These are phyloP conservation scores for Himalopsyche tibetana DNA, from an alignment of 2,888 invertebrate species.

Conservation along the genomic window DNA sequence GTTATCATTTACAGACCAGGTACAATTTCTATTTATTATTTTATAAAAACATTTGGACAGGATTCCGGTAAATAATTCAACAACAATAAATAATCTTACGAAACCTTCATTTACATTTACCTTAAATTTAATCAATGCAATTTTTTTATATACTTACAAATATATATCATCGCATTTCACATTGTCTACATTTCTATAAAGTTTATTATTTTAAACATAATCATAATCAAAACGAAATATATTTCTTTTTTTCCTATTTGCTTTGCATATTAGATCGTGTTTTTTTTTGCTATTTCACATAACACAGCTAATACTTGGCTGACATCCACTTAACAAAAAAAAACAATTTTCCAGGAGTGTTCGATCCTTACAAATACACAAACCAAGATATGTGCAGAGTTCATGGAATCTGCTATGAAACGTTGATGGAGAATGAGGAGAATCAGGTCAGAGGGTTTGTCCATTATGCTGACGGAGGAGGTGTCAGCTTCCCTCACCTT, in stretches of 20 bases:
- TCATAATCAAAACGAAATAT: background rate
- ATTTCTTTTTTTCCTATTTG: too few species aligned
- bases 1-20: constrained; percentile 87
- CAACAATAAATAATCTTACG: too few species aligned
- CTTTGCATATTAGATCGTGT: background rate
- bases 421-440: constrained; percentile 88
- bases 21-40: constrained; percentile 69
- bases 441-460: constrained; percentile 87
- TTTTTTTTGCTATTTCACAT: background rate
- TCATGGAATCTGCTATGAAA: constrained; percentile 86
- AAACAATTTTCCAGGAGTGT: constrained; percentile 78
- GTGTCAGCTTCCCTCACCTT: constrained; percentile 85
- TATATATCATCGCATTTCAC: too few species aligned
- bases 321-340: background rate
- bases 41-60: constrained; percentile 51
- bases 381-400: constrained; percentile 88
- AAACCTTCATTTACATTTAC: too few species aligned
- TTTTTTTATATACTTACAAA: too few species aligned
- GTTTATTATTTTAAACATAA: background rate
- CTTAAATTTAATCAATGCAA: too few species aligned
- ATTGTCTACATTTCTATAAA: too few species aligned
- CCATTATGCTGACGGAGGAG: constrained; percentile 86
- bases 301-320: background rate
- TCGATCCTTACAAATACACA: constrained; percentile 86
- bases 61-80: constrained; percentile 48